These are phyloP conservation scores for Psilopogon haemacephalus DNA, from an alignment of 2,113 vertebrate species.

Conservation along the genomic window DNA sequence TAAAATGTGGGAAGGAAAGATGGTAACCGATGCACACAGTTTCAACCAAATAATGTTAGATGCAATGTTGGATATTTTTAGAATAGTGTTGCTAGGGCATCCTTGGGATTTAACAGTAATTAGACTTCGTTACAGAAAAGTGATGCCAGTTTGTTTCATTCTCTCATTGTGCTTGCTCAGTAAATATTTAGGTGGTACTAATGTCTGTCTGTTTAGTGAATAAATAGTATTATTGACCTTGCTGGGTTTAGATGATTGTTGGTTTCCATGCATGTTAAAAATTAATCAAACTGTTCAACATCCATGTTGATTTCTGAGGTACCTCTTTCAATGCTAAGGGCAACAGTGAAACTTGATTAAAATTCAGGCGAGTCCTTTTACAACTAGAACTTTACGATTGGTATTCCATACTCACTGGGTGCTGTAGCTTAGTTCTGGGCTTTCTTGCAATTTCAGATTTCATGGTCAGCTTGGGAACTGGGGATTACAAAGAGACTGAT, in stretches of 20 bases:
- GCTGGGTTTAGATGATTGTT: not conserved
- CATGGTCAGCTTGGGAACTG: not conserved
- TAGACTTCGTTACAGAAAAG: not conserved
- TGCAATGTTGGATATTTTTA: not conserved
- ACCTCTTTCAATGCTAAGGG: not conserved
- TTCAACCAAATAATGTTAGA: not conserved
- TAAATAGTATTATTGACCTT: not conserved
- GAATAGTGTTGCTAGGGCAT: not conserved
- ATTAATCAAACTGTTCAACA: not conserved
- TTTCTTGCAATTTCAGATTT: fast-evolving
- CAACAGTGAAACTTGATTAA: not conserved
- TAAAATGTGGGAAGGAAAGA: not conserved
- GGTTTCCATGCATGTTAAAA: slow-evolving; percentile 1
- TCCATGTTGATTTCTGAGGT: not conserved
- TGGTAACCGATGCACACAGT: not conserved
- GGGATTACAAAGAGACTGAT: not conserved
- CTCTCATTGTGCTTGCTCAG: not conserved
- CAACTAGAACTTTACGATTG: not conserved
- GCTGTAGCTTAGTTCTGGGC: not conserved
- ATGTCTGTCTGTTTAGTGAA: not conserved
- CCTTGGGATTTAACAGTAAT: not conserved
- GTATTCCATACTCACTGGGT: fast-evolving
- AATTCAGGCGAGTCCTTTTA: not conserved
- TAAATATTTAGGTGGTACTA: not conserved
- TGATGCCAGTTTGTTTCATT: not conserved